Base-by-base conservation (phyloP, 2,797 vertebrate species). In the Naso thynnoides region DNA sequence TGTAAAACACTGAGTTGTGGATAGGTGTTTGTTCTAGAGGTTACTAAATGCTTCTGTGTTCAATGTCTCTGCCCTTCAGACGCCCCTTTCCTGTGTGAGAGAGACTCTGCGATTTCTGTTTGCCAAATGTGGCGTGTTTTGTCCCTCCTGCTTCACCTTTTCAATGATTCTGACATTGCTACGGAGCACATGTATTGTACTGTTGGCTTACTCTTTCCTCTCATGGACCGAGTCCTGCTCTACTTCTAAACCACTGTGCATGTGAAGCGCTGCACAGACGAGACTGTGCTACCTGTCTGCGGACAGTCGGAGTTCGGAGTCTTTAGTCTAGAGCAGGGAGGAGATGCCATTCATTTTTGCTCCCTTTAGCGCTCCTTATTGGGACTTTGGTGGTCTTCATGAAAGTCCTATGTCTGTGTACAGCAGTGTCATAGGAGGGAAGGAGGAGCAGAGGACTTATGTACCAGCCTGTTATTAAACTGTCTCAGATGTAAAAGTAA, bases 131-230 rank as follows among this genome's bases (percentile, higher is more conserved):
- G 72, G 68, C 83, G 48, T 72, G 64, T 81, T 75, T 47, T 33
- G 66, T 86, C 74, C 67, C 79, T 58, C 79, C 68, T 63, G 76
- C 85, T 89, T 76, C 74, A 62, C 84, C 87, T 93, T 93, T 88
- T 87, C 90, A 88, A 81, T 94, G 92, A 94, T 93, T 81, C 72
- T 90, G 93, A 88, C 88, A 76, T 87, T 88, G 87, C 86, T 76
- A 54, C 39, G 54, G 68, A 73, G 81, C 69, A 48, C 72, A 64
- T 2, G 13, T 38, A 52, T 62, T 33, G 56, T 81, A 70, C 63
- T 72, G 70, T 69, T 67, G 65, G 63, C 60, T 63, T 39, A 10
- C 57, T 62, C 70, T 76, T 70, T 69, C 66, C 67, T 83, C 24
- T 73, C 23, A 24, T 11, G 41, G 78, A 82, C 66, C 53, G 48